Evolutionary conservation across 1,140 invertebrate species (phyloP).

Genomic region (Lethocerus indicus): DNA sequence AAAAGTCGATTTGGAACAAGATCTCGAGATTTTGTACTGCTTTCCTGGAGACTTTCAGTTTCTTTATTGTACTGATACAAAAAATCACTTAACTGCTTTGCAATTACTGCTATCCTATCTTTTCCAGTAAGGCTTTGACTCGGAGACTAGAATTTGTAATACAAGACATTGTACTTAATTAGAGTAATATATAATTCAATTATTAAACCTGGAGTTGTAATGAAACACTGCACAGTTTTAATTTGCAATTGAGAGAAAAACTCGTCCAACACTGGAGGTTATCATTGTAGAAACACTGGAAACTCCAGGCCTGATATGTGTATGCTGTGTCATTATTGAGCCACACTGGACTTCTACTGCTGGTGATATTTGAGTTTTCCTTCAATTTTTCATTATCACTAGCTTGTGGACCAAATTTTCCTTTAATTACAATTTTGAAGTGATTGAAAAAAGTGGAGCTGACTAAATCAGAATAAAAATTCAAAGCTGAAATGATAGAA

Average conservation of each 20-base stretch:
- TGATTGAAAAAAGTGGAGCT: too few relatives aligned
- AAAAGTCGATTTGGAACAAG: constrained; percentile 24
- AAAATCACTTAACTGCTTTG: constrained; percentile 85
- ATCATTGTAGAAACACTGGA: background rate
- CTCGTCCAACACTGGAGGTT: background rate
- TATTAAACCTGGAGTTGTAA: background rate
- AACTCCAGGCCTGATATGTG: too few relatives aligned
- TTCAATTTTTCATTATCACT: too few relatives aligned
- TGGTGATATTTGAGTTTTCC: too few relatives aligned
- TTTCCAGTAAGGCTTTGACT: constrained; percentile 61
- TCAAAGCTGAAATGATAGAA: too few relatives aligned
- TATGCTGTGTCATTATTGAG: too few relatives aligned
- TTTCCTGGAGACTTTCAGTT: constrained; percentile 33
- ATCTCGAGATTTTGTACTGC: constrained; percentile 16
- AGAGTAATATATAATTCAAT: constrained; percentile 6
- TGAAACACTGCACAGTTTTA: background rate
- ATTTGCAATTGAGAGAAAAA: background rate
- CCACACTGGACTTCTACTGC: too few relatives aligned
- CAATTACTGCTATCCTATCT: constrained; percentile 69
- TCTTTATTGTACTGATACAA: constrained; percentile 75
- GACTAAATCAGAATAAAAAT: too few relatives aligned
- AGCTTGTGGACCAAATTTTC: too few relatives aligned
- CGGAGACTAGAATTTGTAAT: constrained; percentile 38
- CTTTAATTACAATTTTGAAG: too few relatives aligned
- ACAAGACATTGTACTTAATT: constrained; percentile 10